These are phyloP conservation scores for Drosophila quadrilineata DNA, from an alignment of 1,140 invertebrate genomes.

Conservation along the genomic window DNA sequence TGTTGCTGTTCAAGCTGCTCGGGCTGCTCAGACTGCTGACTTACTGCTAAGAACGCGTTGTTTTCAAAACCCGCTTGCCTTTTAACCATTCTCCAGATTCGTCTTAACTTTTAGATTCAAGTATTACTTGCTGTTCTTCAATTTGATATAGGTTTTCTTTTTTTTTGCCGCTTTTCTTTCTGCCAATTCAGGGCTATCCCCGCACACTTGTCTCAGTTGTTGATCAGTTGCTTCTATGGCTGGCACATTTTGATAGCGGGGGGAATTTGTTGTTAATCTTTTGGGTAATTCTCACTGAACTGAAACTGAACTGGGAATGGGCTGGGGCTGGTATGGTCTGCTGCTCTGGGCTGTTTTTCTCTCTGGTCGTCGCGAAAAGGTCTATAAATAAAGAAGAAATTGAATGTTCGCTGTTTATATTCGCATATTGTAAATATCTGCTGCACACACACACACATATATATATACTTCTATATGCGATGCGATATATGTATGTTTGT, in stretches of 20 bases:
- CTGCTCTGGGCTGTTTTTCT: too few species aligned
- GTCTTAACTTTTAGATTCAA: slow-evolving; percentile 47
- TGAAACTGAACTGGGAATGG: slow-evolving; percentile 15
- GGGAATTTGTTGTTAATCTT: too few species aligned
- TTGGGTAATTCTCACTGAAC: too few species aligned
- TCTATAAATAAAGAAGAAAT: slow-evolving; percentile 42
- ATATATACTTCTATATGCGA: background rate
- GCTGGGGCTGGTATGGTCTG: slow-evolving; percentile 1
- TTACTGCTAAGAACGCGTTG: slow-evolving; percentile 70
- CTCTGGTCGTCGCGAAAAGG: slow-evolving; percentile 18
- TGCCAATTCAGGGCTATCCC: background rate
- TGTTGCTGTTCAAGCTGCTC: slow-evolving; percentile 16
- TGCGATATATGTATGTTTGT: background rate
- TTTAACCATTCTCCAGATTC: slow-evolving; percentile 74
- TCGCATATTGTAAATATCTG: slow-evolving; percentile 17
- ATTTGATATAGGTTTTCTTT: background rate
- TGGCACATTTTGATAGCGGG: slow-evolving; percentile 33
- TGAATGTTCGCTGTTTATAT: slow-evolving; percentile 28
- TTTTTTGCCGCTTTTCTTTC: background rate
- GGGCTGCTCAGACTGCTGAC: slow-evolving; percentile 42
- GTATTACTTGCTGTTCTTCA: slow-evolving; percentile 37
- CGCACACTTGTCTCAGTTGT: slow-evolving; percentile 8
- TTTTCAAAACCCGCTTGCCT: slow-evolving; percentile 67
- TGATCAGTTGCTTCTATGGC: slow-evolving; percentile 16
- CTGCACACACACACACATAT: slow-evolving; percentile 1